A percentile compares a stretch with the other conserved stretches of the same genome.
Evolutionary conservation across 2,797 vertebrate genomes (phyloP).

Genomic region (Masticophis lateralis): DNA sequence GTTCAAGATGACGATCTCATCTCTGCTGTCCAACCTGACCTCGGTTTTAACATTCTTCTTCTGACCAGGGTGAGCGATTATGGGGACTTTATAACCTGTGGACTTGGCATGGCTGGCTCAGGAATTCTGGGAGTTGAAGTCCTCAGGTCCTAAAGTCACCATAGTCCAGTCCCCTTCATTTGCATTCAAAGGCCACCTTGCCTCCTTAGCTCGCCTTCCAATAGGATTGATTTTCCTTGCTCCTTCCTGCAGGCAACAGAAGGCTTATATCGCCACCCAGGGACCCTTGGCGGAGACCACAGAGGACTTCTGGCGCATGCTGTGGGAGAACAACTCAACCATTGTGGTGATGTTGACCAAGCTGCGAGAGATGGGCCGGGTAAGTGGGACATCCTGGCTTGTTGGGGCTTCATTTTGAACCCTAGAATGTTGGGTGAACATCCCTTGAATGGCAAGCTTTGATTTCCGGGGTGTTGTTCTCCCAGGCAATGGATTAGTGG

Average conservation of each 20-base stretch:
- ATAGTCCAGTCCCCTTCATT: neutral
- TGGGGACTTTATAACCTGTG: neutral
- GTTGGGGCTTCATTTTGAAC: neutral
- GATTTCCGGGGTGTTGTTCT: neutral
- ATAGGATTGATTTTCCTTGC: too few species aligned
- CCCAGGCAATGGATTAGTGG: neutral
- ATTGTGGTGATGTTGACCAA: constrained; percentile 98
- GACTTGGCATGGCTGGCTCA: neutral
- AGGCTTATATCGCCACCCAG: constrained; percentile 93
- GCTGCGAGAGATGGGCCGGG: constrained; percentile 94
- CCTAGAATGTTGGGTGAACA: neutral
- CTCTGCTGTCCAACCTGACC: neutral
- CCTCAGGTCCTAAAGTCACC: neutral
- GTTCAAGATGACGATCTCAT: neutral
- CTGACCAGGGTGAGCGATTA: neutral
- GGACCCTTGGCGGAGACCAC: constrained; percentile 95
- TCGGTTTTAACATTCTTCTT: neutral
- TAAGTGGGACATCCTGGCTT: constrained; percentile 58
- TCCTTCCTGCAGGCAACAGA: constrained; percentile 83
- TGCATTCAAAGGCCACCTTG: neutral
- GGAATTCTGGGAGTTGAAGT: neutral
- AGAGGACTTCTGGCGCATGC: constrained; percentile 97
- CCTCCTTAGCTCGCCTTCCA: neutral
- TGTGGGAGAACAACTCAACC: constrained; percentile 98
- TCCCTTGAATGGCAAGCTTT: neutral